phyloP scores from a whole-genome alignment of 2,113 vertebrate species.

The Hydropotes inermis region DNA sequence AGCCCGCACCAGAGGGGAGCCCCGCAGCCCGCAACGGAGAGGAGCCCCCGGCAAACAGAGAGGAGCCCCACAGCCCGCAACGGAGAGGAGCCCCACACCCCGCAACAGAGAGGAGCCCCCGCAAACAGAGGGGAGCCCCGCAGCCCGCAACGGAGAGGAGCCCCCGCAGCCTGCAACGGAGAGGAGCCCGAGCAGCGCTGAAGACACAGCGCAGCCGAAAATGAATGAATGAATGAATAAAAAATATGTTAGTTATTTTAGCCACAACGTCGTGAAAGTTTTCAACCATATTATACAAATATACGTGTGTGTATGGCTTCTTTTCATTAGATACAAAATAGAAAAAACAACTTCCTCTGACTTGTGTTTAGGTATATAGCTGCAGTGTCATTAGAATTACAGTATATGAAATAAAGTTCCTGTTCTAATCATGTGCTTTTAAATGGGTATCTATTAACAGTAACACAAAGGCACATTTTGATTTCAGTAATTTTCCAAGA shows the following conservation, averaged over 20 bases:
- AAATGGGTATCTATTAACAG: not conserved
- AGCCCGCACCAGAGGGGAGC: fast-evolving
- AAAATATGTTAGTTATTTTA: not conserved
- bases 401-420: not conserved
- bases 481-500: not conserved
- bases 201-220: not conserved
- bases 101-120: fast-evolving
- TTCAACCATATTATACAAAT: not conserved
- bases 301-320: not conserved
- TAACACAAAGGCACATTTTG: not conserved
- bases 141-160: fast-evolving
- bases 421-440: not conserved
- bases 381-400: not conserved
- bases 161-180: too few relatives aligned
- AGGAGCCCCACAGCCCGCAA: fast-evolving
- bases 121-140: not conserved
- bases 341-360: not conserved
- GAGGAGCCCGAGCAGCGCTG: not conserved
- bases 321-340: not conserved
- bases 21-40: fast-evolving
- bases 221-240: not conserved
- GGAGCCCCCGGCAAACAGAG: fast-evolving
- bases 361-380: not conserved
- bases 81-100: fast-evolving
- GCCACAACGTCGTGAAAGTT: not conserved